phyloP scores from a whole-genome alignment of 1,140 invertebrate species.

The honey bee (Apis mellifera) region Amel_HAv3.1 CM009939.2:12111001-12111500 shows the following conservation, averaged over 20 bases:
- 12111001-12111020: neutral
- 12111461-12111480: conserved; percentile 47
- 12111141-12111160: conserved; percentile 6
- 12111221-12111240: conserved; percentile 37
- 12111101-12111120: conserved; percentile 30
- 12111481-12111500: conserved; percentile 69
- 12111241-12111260: neutral
- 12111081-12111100: neutral
- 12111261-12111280: neutral
- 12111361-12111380: no score
- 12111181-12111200: neutral
- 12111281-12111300: neutral
- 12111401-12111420: no score
- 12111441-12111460: conserved; percentile 71
- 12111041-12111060: conserved; percentile 37
- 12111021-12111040: conserved; percentile 7
- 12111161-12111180: neutral
- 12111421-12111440: no score
- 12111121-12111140: conserved; percentile 29
- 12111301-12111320: conserved; percentile 16
- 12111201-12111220: conserved; percentile 45
- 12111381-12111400: no score
- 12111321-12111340: conserved; percentile 14
- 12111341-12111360: no score
- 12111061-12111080: conserved; percentile 7